Conservation (phyloP, 2,113 vertebrate genomes). For the Suricata suricatta region DNA sequence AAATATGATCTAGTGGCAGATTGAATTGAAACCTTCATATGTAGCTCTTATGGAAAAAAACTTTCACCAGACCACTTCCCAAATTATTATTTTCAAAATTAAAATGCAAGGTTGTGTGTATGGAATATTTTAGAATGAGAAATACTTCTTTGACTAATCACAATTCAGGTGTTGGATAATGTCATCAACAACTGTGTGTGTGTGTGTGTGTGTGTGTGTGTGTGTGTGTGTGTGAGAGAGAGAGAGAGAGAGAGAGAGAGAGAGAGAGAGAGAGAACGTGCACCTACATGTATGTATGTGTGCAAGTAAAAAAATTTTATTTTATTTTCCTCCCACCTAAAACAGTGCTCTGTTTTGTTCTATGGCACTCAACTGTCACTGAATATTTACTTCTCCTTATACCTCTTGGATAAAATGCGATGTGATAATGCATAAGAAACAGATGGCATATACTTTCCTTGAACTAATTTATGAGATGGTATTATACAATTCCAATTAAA, state of each 20-base stretch:
- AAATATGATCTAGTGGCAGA: not conserved
- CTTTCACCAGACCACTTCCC: not conserved
- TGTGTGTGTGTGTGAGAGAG: too few species aligned
- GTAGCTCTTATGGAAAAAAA: not conserved
- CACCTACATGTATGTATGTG: not conserved
- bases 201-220: not conserved
- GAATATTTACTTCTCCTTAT: not conserved
- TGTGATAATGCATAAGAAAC: not conserved
- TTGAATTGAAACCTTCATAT: not conserved
- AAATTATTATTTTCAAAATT: slow-evolving; percentile 17
- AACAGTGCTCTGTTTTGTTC: not conserved
- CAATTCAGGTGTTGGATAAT: not conserved
- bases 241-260: too few species aligned
- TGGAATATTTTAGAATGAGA: slow-evolving; percentile 11
- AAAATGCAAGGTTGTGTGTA: not conserved
- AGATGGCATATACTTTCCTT: not conserved
- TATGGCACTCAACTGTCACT: not conserved
- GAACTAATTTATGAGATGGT: not conserved
- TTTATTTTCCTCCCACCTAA: not conserved
- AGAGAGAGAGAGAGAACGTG: not conserved
- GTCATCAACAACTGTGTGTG: not conserved
- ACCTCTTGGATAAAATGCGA: not conserved
- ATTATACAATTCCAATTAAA: not conserved
- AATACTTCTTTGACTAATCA: not conserved
- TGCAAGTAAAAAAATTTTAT: not conserved